Evolutionary conservation across 1,140 invertebrate genomes (phyloP), one percentile per base, ranked within the genome.

Genomic region (Platorchestia sp.): DNA sequence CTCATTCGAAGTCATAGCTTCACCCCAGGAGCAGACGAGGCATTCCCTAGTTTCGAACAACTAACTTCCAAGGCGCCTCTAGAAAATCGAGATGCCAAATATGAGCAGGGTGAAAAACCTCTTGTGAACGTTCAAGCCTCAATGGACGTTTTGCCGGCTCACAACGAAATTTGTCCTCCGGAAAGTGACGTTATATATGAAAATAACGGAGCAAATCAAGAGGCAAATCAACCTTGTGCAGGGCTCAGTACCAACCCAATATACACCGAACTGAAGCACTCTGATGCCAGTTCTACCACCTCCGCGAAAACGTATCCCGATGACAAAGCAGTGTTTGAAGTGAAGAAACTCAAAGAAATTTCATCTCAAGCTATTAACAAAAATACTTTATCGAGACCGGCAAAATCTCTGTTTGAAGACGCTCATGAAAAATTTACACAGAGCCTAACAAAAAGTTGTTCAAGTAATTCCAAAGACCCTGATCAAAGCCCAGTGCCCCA

Each of bases 391-490:
- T n/a, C 43, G 3, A 0, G 19, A 27, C 43, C 91, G 19, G 6
- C 45, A n/a, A 93, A 93, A 93, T 93, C 91, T n/a, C 19, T 93
- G 10, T 93, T 93, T 93, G 91, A 93, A 10, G 91, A 93, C 45
- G 91, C 91, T 45, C 91, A 93, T 45, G 91, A 93, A 47, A 45
- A 41, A 93, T 93, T 45, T 44, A 93, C 91, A 40, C 41, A 93
- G 45, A 93, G 91, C 40, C 40, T 93, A 93, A 42, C 87, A 89
- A 89, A 89, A 89, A 89, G 41, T 89, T 42, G 41, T 41, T 89
- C 91, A 47, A 93, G 45, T 45, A 93, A 44, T 45, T 45, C 96
- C n/a, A 87, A 95, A 45, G 47, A 93, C 45, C 95, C 95, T 45
- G 51, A 95, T 44, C 51, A 95, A 44, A 95, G 95, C 19, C 75